Evolutionary conservation across 2,888 invertebrate genomes (phyloP).

Genomic region (Stratiomys singularior): DNA sequence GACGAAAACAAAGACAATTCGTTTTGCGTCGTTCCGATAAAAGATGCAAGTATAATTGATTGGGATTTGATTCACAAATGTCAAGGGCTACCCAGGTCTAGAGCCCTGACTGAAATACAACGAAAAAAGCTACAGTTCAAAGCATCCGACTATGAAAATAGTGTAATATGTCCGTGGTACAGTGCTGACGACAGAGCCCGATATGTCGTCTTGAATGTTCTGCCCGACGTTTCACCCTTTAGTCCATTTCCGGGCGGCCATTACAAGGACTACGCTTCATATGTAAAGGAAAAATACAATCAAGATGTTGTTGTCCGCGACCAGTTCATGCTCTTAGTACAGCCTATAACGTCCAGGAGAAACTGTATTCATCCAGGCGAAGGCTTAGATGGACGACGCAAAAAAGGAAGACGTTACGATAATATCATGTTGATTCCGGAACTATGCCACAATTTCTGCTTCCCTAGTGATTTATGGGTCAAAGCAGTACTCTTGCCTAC

Average conservation of each 20-base stretch:
- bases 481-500: conserved; percentile 87
- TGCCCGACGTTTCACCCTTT: conserved; percentile 72
- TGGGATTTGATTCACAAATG: conserved; percentile 70
- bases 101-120: conserved; percentile 66
- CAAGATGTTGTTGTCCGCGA: conserved; percentile 68
- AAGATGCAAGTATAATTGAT: conserved; percentile 67
- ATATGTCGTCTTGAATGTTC: conserved; percentile 78
- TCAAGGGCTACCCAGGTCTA: conserved; percentile 64
- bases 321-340: conserved; percentile 86
- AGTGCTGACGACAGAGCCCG: conserved; percentile 67
- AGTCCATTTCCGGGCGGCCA: conserved; percentile 74
- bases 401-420: conserved; percentile 57
- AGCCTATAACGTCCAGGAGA: conserved; percentile 62
- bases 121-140: conserved; percentile 67
- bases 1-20: conserved; percentile 69
- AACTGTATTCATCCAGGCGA: conserved; percentile 61
- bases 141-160: conserved; percentile 73
- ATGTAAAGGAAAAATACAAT: conserved; percentile 80
- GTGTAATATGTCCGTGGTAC: conserved; percentile 90
- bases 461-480: conserved; percentile 82
- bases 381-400: conserved; percentile 59
- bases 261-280: conserved; percentile 75
- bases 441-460: conserved; percentile 78
- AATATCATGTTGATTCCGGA: conserved; percentile 86
- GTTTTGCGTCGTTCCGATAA: conserved; percentile 68